Conservation (phyloP, 2,888 invertebrate genomes). For the Cosmorhoe ocellata region DNA sequence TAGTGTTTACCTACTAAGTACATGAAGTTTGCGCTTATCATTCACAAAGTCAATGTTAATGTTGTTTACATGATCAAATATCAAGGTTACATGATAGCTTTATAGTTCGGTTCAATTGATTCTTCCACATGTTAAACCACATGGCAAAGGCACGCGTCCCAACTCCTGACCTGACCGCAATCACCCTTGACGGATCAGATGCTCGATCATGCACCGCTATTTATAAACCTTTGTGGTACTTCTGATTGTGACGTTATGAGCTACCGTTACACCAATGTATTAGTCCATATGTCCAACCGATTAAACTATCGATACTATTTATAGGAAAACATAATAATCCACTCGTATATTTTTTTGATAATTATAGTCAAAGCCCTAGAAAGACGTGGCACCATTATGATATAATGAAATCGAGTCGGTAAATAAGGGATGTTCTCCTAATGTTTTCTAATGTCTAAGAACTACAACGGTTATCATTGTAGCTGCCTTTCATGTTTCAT, state of each 20-base stretch:
- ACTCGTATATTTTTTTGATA: no score
- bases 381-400: no score
- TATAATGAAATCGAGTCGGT: no score
- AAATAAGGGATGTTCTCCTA: no score
- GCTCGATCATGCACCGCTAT: constrained; percentile 4
- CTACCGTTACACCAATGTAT: neutral
- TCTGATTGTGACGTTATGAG: constrained; percentile 4
- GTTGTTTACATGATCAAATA: neutral
- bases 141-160: constrained; percentile 2
- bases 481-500: no score
- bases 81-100: neutral
- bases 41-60: neutral
- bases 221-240: constrained; percentile 14
- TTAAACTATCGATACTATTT: neutral
- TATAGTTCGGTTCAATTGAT: constrained; percentile 2
- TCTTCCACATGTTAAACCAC: neutral
- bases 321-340: no score
- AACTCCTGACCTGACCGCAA: constrained; percentile 13
- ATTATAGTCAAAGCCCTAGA: no score
- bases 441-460: no score
- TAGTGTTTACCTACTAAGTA: no score
- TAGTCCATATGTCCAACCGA: constrained; percentile 1
- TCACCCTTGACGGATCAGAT: constrained; percentile 15
- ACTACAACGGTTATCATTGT: no score
- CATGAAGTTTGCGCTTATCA: no score